phyloP scores from a whole-genome alignment of 2,797 vertebrate species.

The Brotula barbata region DNA sequence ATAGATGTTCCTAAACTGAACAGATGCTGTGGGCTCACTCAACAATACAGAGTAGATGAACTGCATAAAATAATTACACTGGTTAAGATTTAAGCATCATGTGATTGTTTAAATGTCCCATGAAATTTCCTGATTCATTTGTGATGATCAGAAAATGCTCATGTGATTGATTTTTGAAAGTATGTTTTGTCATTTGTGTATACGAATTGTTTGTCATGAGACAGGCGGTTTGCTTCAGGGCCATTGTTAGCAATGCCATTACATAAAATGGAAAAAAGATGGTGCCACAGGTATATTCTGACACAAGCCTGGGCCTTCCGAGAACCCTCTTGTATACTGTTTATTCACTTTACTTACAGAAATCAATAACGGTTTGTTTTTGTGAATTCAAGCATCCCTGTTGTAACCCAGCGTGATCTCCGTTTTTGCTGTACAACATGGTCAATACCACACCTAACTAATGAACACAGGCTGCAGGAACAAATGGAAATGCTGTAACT shows the following conservation, averaged over 20 bases:
- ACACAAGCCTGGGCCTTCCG: constrained; percentile 40
- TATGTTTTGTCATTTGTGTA: too few relatives aligned
- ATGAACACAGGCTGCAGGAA: constrained; percentile 54
- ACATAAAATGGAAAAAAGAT: constrained; percentile 49
- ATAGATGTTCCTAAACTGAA: neutral
- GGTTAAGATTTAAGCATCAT: too few relatives aligned
- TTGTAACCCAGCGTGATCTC: constrained; percentile 63
- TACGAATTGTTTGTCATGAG: too few relatives aligned
- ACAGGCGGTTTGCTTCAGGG: too few relatives aligned
- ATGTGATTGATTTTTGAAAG: too few relatives aligned
- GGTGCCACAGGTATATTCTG: constrained; percentile 19
- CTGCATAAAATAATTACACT: constrained; percentile 12
- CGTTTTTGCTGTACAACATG: constrained; percentile 56
- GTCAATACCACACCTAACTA: constrained; percentile 63
- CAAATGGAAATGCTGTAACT: constrained; percentile 30
- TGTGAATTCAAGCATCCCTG: constrained; percentile 50
- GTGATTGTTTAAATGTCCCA: too few relatives aligned
- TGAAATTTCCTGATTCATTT: too few relatives aligned
- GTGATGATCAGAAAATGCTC: too few relatives aligned
- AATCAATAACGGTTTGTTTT: constrained; percentile 74
- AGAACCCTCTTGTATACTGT: constrained; percentile 39
- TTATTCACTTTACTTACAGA: constrained; percentile 61
- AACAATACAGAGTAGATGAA: constrained; percentile 8
- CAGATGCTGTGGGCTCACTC: neutral
- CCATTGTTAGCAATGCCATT: constrained; percentile 21